A percentile compares a stretch with the other conserved stretches of the same genome.
These are phyloP conservation scores for Porites australiensis DNA, from an alignment of 64 coral and sea anemone species.

Conservation along the genomic window DNA sequence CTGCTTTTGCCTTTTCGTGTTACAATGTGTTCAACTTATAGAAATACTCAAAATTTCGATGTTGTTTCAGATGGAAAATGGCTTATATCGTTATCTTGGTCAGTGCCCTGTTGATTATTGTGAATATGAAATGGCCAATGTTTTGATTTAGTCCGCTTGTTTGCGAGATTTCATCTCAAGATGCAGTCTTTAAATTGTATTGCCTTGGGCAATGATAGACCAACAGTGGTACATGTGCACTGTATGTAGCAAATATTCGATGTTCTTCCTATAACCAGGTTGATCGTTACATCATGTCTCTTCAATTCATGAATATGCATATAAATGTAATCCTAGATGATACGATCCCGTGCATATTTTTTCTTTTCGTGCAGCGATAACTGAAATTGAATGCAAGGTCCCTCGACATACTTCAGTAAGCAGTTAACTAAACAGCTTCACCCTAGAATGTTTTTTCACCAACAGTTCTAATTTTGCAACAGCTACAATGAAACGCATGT, in stretches of 20 bases:
- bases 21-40: background rate
- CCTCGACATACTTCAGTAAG: too few species aligned
- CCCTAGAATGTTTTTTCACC: too few species aligned
- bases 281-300: conserved; percentile 2
- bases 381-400: too few species aligned
- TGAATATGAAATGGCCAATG: conserved; percentile 1
- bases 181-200: background rate
- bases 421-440: too few species aligned
- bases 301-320: background rate
- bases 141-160: background rate
- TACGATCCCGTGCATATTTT: too few species aligned
- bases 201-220: conserved; percentile 11
- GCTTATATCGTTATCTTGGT: background rate
- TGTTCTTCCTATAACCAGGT: background rate
- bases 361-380: background rate
- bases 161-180: conserved; percentile 10
- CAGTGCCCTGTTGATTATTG: background rate
- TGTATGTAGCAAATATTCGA: conserved; percentile 1
- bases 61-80: background rate
- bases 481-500: too few species aligned
- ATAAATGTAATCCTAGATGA: background rate
- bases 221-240: background rate
- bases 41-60: background rate
- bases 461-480: too few species aligned
- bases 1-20: background rate